Evolutionary conservation across 2,797 vertebrate species (phyloP).

Genomic region (Knipowitschia caucasica): DNA sequence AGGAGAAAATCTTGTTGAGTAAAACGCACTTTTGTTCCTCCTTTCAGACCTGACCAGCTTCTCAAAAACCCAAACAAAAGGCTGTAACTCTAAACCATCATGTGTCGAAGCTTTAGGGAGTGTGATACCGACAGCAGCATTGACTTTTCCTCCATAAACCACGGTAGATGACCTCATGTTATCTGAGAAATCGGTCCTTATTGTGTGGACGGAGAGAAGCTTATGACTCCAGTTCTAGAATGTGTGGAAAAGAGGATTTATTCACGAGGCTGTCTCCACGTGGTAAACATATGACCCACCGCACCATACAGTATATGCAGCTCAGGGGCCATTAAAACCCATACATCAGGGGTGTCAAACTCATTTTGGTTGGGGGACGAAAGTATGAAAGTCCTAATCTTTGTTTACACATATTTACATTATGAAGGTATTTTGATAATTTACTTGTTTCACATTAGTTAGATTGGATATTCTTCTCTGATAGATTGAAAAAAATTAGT

Average conservation of each 20-base stretch:
- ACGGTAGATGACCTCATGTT: conserved; percentile 3
- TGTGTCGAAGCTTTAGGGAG: neutral
- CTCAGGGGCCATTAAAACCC: no score
- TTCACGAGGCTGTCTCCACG: neutral
- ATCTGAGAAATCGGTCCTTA: neutral
- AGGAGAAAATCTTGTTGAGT: neutral
- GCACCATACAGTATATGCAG: neutral
- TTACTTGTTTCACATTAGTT: no score
- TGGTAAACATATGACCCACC: neutral
- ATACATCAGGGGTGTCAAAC: no score
- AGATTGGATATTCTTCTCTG: no score
- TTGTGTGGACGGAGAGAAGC: neutral
- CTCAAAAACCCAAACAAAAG: neutral
- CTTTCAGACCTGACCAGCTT: neutral
- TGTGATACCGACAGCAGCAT: neutral
- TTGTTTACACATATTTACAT: no score
- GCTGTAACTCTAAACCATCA: neutral
- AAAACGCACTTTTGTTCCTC: neutral
- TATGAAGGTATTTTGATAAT: no score
- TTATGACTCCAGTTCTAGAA: neutral
- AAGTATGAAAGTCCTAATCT: no score
- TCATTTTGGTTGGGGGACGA: no score
- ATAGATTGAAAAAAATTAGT: no score
- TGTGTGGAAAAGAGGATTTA: neutral
- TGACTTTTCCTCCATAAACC: neutral